These are phyloP conservation scores for Sus scrofa DNA, from an alignment of 2,113 vertebrate species.

Conservation along the genomic window T2T-Sscrofa CM000817.6:89140001-89140500, in stretches of 20 bases:
- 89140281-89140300: no score
- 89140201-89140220: background rate
- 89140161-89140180: background rate
- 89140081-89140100: background rate
- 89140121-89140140: background rate
- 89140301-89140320: no score
- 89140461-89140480: background rate
- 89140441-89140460: background rate
- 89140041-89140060: background rate
- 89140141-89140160: background rate
- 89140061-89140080: background rate
- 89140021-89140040: background rate
- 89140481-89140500: background rate
- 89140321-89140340: no score
- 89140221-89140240: no score
- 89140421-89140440: background rate
- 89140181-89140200: background rate
- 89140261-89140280: no score
- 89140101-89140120: background rate
- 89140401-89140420: conserved; percentile 28
- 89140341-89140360: no score
- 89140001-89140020: background rate
- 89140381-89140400: background rate
- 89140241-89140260: no score
- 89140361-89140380: background rate